Evolutionary conservation across 1,140 invertebrate species (phyloP), one percentile per base, ranked within the genome.

Genomic region (Hermetia illucens): DNA sequence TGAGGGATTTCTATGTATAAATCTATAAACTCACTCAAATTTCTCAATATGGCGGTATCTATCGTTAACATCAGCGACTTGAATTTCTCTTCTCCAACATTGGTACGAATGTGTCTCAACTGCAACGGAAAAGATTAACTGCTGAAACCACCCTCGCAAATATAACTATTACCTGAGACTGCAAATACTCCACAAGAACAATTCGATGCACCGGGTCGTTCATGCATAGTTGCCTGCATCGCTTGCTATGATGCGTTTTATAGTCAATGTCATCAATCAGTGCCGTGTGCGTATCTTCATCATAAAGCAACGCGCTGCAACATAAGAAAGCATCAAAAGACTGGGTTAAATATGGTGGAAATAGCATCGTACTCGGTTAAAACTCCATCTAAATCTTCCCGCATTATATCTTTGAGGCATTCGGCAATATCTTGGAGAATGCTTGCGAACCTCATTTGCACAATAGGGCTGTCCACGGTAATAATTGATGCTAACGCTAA

Each of bases 321-420:
- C n/a, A 58, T 27, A 61, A 54, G 36, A 61, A 45, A 5, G 50
- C 53, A 41, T 57, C 55, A 25, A 48, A 52, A 34, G n/a, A n/a
- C n/a, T n/a, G n/a, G n/a, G n/a, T n/a, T 50, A 58, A 25, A n/a
- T n/a, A n/a, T n/a, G n/a, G n/a, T n/a, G n/a, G n/a, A n/a, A n/a
- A 53, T 50, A 2, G 3, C 15, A 42, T n/a, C 42, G 21, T 48
- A 51, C 10, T 29, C 16, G 25, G 12, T 16, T 9, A 9, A 21
- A 29, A 27, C 13, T 27, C 8, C 13, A 13, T 27, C 24, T 27
- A 8, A 27, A 12, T 84, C 77, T 34, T 66, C 69, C 50, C 73
- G 77, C 52, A 74, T 79, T 33, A 94, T 75, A 56, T 95, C 90
- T 63, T 90, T 85, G 27, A 95, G 61, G 5, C 83, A 76, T 64